phyloP scores from a whole-genome alignment of 2,888 invertebrate species.

The Agonopterix heracliana region DNA sequence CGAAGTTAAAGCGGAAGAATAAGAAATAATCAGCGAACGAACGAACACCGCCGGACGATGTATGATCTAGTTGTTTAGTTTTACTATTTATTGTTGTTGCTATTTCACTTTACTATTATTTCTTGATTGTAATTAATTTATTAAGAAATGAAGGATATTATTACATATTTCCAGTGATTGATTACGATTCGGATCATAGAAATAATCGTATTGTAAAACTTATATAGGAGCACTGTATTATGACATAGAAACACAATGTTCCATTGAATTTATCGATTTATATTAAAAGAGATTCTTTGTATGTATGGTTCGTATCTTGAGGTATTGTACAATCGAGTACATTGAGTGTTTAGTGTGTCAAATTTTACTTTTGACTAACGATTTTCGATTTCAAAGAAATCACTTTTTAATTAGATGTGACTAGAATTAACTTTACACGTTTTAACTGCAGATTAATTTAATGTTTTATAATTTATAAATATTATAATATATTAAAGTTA shows the following conservation, averaged over 20 bases:
- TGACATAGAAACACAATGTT: slow-evolving; percentile 31
- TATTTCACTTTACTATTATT: slow-evolving; percentile 18
- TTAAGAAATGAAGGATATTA: too few relatives aligned
- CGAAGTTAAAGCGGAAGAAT: slow-evolving; percentile 71
- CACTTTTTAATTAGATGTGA: slow-evolving; percentile 34
- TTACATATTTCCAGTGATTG: too few relatives aligned
- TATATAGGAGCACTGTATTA: slow-evolving; percentile 27
- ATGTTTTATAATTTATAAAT: slow-evolving; percentile 37
- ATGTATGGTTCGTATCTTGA: slow-evolving; percentile 18
- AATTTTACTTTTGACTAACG: slow-evolving; percentile 40
- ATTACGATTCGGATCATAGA: slow-evolving; percentile 4
- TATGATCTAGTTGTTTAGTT: slow-evolving; percentile 62
- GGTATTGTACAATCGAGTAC: slow-evolving; percentile 39
- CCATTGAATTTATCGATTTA: slow-evolving; percentile 30
- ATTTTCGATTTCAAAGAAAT: slow-evolving; percentile 56
- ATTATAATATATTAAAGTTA: slow-evolving; percentile 28
- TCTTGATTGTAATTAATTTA: slow-evolving; percentile 12
- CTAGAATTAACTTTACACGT: slow-evolving; percentile 26
- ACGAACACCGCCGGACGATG: slow-evolving; percentile 55
- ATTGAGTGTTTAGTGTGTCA: slow-evolving; percentile 26
- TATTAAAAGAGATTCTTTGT: slow-evolving; percentile 27
- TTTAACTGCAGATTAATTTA: slow-evolving; percentile 27
- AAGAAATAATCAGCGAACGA: slow-evolving; percentile 62
- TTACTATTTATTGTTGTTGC: slow-evolving; percentile 54
- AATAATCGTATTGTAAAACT: slow-evolving; percentile 21